Evolutionary conservation across 1,140 invertebrate genomes (phyloP), one percentile per base, ranked within the genome.

Genomic region (Muscidifurax raptorellus): DNA sequence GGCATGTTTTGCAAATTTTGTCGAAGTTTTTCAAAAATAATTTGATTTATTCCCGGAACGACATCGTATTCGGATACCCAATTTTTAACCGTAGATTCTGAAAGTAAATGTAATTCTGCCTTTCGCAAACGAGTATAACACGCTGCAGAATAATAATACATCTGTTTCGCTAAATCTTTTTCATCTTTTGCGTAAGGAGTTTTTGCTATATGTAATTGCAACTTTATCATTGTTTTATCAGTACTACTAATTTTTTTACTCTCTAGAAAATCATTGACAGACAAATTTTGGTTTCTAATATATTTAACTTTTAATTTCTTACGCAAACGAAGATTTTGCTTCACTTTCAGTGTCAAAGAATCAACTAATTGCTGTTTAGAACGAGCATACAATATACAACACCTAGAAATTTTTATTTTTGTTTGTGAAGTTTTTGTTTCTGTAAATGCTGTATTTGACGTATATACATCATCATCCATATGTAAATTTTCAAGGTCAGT

Each of bases 131-230:
- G 80, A n/a, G 66, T 82, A 74, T 83, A 87, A n/a, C n/a, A n/a
- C n/a, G n/a, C n/a, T n/a, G n/a, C 71, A n/a, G 86, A 88, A 83
- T 88, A 82, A 83, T 85, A 87, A 66, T 47, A 86, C 5, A 88
- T 76, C 25, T 83, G 74, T 82, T 88, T 87, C 15, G 75, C 75
- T 47, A 85, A 75, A 27, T 44, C 30, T 32, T 80, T 85, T 44
- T 85, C 83, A 22, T 75, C 83, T 5, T 80, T 27, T 9, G 66
- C 2, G 47, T 76, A 85, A n/a, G 30, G 25, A n/a, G 10, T 69
- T 27, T 69, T 69, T n/a, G 10, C 25, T 69, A 78, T 84, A 15
- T 84, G 76, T 9, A 84, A 18, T 66, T 84, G 75, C 27, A 84
- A 84, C 32, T 59, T 74, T 9, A 79, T 66, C 83, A 84, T 79